These are phyloP conservation scores for Thalassoma bifasciatum DNA, from an alignment of 2,113 vertebrate species.

Conservation along the genomic window DNA sequence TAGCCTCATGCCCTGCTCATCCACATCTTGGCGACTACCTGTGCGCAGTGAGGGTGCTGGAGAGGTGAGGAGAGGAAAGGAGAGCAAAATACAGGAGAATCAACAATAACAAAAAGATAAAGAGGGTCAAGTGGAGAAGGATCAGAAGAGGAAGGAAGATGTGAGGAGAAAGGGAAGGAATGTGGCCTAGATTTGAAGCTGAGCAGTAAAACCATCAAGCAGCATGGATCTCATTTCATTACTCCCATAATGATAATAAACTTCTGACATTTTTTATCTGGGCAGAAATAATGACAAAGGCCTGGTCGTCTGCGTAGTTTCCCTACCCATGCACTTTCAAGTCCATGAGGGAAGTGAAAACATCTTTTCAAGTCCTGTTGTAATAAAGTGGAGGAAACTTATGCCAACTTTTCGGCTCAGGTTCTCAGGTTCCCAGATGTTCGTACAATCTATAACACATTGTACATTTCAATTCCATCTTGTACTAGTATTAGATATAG, in stretches of 20 bases:
- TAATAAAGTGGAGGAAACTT: no score
- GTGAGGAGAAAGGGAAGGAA: not conserved
- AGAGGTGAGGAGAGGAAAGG: conserved; percentile 27
- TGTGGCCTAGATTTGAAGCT: not conserved
- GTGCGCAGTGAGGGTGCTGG: not conserved
- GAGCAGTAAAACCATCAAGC: not conserved
- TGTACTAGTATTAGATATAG: no score
- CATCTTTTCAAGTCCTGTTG: no score
- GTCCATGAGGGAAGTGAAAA: no score
- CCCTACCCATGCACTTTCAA: no score
- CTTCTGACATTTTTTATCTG: not conserved
- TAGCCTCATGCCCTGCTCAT: conserved; percentile 57
- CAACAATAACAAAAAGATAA: conserved; percentile 12
- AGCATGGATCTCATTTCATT: not conserved
- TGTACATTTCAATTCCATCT: no score
- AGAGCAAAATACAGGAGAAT: conserved; percentile 4
- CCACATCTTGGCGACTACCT: conserved; percentile 46
- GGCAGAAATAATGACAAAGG: not conserved
- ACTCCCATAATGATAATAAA: not conserved
- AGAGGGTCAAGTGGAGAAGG: conserved; percentile 2
- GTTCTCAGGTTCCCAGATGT: no score
- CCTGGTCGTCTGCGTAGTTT: not conserved
- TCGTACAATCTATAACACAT: no score
- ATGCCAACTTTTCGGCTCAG: no score
- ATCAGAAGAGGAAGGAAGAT: conserved; percentile 4